phyloP scores from a whole-genome alignment of 1,140 invertebrate genomes.

The Oedothorax gibbosus region DNA sequence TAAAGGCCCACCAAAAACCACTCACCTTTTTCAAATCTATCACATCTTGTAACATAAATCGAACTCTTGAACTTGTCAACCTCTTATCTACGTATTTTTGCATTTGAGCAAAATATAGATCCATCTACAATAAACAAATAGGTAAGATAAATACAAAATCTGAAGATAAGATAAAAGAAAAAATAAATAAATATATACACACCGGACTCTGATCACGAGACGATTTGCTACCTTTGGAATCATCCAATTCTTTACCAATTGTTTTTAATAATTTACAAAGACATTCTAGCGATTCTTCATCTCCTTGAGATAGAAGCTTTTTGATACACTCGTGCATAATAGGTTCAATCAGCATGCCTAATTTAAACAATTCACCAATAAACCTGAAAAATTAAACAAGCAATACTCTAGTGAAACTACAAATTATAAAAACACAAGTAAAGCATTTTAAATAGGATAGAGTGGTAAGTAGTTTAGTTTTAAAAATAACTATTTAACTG shows the following conservation, averaged over 20 bases:
- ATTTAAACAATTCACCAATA: constrained; percentile 92
- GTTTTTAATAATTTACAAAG: constrained; percentile 91
- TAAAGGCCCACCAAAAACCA: neutral
- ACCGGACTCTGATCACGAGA: constrained; percentile 4
- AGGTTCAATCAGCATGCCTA: constrained; percentile 87
- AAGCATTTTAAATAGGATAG: too few relatives aligned
- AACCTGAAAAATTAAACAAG: constrained; percentile 71
- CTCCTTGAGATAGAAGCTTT: constrained; percentile 77
- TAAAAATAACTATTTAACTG: too few relatives aligned
- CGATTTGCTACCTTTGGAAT: constrained; percentile 64
- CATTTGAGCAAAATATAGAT: constrained; percentile 78
- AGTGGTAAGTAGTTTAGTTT: too few relatives aligned
- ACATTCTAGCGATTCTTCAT: constrained; percentile 93
- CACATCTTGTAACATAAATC: constrained; percentile 96
- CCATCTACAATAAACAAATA: constrained; percentile 63
- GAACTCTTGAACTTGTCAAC: constrained; percentile 80
- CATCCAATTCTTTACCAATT: constrained; percentile 85
- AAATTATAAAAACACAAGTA: neutral
- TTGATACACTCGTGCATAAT: constrained; percentile 86
- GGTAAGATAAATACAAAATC: neutral
- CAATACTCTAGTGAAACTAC: neutral
- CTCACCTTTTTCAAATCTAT: constrained; percentile 81
- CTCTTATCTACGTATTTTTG: constrained; percentile 75
- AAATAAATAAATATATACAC: neutral
- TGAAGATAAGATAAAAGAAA: neutral